Conservation (phyloP, 2,888 invertebrate genomes). For the Rosalia funebris region DNA sequence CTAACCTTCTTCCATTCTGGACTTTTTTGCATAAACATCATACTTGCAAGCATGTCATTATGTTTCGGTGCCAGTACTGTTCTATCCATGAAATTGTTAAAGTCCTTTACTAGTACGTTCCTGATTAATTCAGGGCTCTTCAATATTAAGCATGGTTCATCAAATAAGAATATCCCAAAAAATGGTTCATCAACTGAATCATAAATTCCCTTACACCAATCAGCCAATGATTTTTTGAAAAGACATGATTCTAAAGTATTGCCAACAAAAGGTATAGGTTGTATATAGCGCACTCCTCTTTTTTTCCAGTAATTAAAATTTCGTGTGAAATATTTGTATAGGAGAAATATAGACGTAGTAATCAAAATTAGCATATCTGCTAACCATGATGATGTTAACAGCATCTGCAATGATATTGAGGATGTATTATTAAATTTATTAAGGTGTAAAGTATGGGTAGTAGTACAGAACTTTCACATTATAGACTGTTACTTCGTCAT, state of each 20-base stretch:
- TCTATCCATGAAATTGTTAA: slow-evolving; percentile 63
- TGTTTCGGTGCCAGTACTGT: background rate
- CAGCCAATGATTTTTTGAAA: slow-evolving; percentile 34
- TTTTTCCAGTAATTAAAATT: slow-evolving; percentile 41
- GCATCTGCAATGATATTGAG: slow-evolving; percentile 23
- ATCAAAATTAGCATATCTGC: slow-evolving; percentile 49
- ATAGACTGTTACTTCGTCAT: too few relatives aligned
- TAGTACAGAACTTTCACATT: background rate
- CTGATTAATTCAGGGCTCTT: slow-evolving; percentile 65
- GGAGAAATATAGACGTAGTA: slow-evolving; percentile 14
- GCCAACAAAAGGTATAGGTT: slow-evolving; percentile 39
- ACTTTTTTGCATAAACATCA: slow-evolving; percentile 62
- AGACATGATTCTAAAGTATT: slow-evolving; percentile 29
- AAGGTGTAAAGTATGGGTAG: background rate
- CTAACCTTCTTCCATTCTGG: slow-evolving; percentile 67
- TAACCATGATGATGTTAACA: slow-evolving; percentile 28
- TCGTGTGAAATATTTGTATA: slow-evolving; percentile 35
- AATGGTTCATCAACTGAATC: slow-evolving; percentile 6
- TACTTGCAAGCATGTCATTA: slow-evolving; percentile 2
- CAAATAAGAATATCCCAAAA: slow-evolving; percentile 44
- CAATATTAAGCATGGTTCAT: slow-evolving; percentile 65
- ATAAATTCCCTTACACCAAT: slow-evolving; percentile 30
- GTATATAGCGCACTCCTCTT: slow-evolving; percentile 29
- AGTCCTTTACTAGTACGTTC: slow-evolving; percentile 64
- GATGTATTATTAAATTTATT: too few relatives aligned